phyloP scores from a whole-genome alignment of 2,113 vertebrate genomes.

The Ptilonorhynchus violaceus region DNA sequence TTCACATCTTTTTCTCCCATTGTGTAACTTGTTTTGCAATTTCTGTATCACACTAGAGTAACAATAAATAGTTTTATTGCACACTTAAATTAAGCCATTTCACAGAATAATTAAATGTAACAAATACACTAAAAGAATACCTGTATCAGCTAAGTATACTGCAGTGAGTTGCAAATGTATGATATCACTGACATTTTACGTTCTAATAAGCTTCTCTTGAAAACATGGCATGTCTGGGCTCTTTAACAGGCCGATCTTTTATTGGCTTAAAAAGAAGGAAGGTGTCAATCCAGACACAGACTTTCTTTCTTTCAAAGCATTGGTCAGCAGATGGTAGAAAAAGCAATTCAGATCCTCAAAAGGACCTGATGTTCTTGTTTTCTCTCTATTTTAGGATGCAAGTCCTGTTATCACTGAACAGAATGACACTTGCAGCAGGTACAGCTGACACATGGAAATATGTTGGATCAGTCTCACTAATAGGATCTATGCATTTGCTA shows the following conservation, averaged over 20 bases:
- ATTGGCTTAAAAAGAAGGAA: not conserved
- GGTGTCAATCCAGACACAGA: not conserved
- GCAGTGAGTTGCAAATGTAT: not conserved
- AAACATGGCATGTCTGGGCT: not conserved
- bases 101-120: not conserved
- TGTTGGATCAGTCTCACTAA: conserved; percentile 60
- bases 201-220: not conserved
- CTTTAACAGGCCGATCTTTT: not conserved
- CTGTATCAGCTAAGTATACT: not conserved
- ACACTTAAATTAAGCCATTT: not conserved
- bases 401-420: conserved; percentile 61
- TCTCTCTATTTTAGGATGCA: conserved; percentile 68
- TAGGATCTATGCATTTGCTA: conserved; percentile 53
- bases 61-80: not conserved
- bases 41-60: not conserved
- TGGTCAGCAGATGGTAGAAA: conserved; percentile 58
- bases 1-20: not conserved
- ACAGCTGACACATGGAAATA: conserved; percentile 65
- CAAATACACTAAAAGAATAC: not conserved
- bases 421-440: conserved; percentile 72
- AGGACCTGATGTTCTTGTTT: conserved; percentile 59
- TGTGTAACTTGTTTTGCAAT: not conserved
- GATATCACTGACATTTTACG: not conserved
- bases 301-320: conserved; percentile 36
- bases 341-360: conserved; percentile 53